phyloP scores from a whole-genome alignment of 2,888 invertebrate genomes.

The Archips xylosteana region DNA sequence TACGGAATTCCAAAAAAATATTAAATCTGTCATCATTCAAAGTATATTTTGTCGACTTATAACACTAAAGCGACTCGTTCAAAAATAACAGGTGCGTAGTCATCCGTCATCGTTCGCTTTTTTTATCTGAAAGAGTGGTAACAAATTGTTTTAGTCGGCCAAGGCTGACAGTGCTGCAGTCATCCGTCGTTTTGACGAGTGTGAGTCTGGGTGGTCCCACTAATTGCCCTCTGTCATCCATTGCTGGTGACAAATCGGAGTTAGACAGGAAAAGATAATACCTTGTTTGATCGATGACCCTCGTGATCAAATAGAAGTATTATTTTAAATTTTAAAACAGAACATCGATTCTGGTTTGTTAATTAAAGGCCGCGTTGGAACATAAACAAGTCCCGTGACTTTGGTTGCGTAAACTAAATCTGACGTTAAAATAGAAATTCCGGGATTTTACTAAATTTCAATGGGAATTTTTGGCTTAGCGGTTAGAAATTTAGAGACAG shows the following conservation, averaged over 20 bases:
- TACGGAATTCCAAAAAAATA: neutral
- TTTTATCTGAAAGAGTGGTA: constrained; percentile 45
- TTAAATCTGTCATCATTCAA: constrained; percentile 36
- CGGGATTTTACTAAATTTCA: no score
- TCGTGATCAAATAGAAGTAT: constrained; percentile 44
- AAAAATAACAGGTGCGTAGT: constrained; percentile 46
- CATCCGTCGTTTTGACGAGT: constrained; percentile 52
- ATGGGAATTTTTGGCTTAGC: no score
- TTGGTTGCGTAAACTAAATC: no score
- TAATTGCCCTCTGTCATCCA: constrained; percentile 64
- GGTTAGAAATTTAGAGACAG: no score
- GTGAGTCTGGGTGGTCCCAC: constrained; percentile 64
- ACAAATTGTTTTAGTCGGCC: constrained; percentile 57
- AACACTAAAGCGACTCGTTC: constrained; percentile 34
- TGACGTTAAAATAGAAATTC: no score
- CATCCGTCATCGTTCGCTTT: constrained; percentile 44
- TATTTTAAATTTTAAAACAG: constrained; percentile 38
- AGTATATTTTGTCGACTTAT: constrained; percentile 38
- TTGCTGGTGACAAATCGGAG: constrained; percentile 64
- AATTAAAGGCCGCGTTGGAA: constrained; percentile 32
- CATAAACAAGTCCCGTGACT: constrained; percentile 16
- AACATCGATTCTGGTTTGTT: constrained; percentile 18
- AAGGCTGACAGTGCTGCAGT: constrained; percentile 54
- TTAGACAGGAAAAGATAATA: constrained; percentile 57
- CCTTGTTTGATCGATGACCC: constrained; percentile 52